Evolutionary conservation across 2,888 invertebrate genomes (phyloP).

Genomic region (Carterocephalus palaemon): DNA sequence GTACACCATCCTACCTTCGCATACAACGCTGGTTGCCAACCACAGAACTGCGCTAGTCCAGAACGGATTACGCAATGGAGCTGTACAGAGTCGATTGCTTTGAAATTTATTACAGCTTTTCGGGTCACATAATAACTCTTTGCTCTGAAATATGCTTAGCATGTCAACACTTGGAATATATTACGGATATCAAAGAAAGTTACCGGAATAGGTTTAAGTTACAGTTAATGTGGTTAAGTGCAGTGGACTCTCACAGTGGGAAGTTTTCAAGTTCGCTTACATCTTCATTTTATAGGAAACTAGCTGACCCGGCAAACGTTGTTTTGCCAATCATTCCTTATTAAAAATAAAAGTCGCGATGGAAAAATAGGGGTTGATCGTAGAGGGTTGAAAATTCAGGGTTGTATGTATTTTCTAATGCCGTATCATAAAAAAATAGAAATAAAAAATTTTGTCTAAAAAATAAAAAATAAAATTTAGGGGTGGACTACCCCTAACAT

Average conservation of each 20-base stretch:
- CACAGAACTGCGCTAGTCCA: too few species aligned
- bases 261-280: neutral
- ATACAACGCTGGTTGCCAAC: constrained; percentile 9
- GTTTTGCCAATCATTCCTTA: too few species aligned
- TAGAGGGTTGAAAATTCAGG: too few species aligned
- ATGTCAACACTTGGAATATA: constrained; percentile 30
- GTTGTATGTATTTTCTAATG: too few species aligned
- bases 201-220: constrained; percentile 17
- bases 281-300: neutral
- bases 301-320: neutral
- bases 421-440: too few species aligned
- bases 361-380: too few species aligned
- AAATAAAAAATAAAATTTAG: too few species aligned
- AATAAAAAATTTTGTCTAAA: too few species aligned
- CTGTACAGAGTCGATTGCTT: constrained; percentile 8
- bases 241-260: constrained; percentile 3
- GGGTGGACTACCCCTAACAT: too few species aligned
- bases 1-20: constrained; percentile 11
- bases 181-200: constrained; percentile 28
- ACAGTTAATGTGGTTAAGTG: constrained; percentile 21
- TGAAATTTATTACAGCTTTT: constrained; percentile 24
- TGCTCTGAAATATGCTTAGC: constrained; percentile 28
- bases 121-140: constrained; percentile 26
- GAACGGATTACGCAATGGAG: constrained; percentile 9
- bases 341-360: too few species aligned